Base-by-base conservation (phyloP, 2,888 invertebrate genomes). In the Elysia crispata region DNA sequence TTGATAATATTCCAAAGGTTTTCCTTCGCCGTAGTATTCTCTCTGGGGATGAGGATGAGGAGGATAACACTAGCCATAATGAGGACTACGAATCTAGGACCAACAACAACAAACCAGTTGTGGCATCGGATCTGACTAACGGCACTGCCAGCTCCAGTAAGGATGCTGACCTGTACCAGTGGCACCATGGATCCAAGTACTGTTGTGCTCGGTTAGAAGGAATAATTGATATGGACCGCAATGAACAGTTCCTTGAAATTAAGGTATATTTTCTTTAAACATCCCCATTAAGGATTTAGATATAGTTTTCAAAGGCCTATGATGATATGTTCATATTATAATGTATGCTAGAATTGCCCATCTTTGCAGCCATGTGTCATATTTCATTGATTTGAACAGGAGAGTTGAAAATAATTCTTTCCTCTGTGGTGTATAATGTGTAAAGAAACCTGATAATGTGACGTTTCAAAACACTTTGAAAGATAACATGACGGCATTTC, bases 151-250 rank as follows among this genome's bases (percentile, higher is more conserved):
- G 41, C 41, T 41, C 41, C 41, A 41, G 41, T 5, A 80, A 82
- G 30, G 80, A 83, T 57, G 77, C 81, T 15, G 95, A 95, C 90
- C 92, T 96, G 62, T 94, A 95, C 86, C 95, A 96, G 89, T 95
- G 95, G 95, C 94, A 94, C 91, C 93, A 94, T 85, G 95, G 95
- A 62, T 95, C 95, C 57, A 95, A 95, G 90, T 92, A 95, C 85
- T 95, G 95, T 89, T 94, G 94, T 72, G 94, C 95, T 0, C 93
- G 94, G 62, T 93, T 95, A 81, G 95, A 96, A 90, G 94, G 95
- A 76, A 92, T 96, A 76, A 92, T 96, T 23, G 95, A 94, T 5
- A 92, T 95, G 84, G 94, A 94, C 79, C 83, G 87, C 62, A 85
- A 87, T 62, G 89, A 90, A 72, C 89, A 90, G 79, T 94, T 92